A percentile compares a stretch with the other conserved stretches of the same genome.
Conservation (phyloP, 2,113 vertebrate genomes). For the Rana temporaria region DNA sequence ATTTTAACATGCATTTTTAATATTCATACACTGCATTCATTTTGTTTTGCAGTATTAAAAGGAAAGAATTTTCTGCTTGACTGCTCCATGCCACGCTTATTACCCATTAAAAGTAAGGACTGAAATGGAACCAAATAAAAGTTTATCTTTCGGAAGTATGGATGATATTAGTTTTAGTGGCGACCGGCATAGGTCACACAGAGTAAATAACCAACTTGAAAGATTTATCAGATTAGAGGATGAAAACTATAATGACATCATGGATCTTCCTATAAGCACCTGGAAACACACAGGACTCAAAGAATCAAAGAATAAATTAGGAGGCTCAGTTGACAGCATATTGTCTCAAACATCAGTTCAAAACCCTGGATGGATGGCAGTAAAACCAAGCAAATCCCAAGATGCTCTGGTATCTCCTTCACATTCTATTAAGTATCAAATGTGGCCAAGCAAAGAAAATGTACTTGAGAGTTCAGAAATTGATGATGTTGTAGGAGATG, state of each 20-base stretch:
- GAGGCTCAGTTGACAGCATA: conserved; percentile 50
- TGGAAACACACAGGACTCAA: not conserved
- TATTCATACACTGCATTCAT: not conserved
- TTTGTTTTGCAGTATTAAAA: not conserved
- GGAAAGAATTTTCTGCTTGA: not conserved
- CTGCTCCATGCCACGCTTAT: not conserved
- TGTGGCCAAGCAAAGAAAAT: not conserved
- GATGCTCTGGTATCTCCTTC: conserved; percentile 6
- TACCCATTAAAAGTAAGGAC: not conserved
- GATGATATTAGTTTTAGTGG: not conserved
- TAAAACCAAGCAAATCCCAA: conserved; percentile 30
- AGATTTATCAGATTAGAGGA: not conserved
- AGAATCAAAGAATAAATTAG: not conserved
- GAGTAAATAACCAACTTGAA: not conserved
- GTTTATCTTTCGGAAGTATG: not conserved
- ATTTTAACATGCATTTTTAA: not conserved
- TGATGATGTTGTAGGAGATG: conserved; percentile 58
- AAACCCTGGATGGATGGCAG: conserved; percentile 45
- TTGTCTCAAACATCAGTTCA: conserved; percentile 31
- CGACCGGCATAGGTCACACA: not conserved
- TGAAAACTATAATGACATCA: not conserved
- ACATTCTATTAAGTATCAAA: not conserved
- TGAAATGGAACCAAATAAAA: conserved; percentile 1
- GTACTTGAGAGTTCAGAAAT: conserved; percentile 20
- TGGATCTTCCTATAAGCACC: not conserved